These are phyloP conservation scores for Campoplex nolae DNA, from an alignment of 2,888 invertebrate genomes.

Conservation along the genomic window DNA sequence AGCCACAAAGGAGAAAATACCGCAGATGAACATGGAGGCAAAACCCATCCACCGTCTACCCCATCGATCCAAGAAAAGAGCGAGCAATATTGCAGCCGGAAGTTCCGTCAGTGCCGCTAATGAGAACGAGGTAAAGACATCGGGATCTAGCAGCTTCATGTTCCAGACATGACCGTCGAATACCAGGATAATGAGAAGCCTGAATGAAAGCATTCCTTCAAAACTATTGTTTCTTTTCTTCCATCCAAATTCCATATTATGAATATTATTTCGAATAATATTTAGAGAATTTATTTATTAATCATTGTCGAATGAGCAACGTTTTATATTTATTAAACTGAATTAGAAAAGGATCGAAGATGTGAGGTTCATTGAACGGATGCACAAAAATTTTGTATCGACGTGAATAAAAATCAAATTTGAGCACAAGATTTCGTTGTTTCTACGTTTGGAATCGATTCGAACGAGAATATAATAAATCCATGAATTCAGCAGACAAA, in stretches of 20 bases:
- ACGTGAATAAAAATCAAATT: background rate
- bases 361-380: background rate
- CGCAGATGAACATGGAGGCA: constrained; percentile 92
- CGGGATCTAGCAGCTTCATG: constrained; percentile 92
- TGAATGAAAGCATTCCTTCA: constrained; percentile 69
- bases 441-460: background rate
- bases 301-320: too few relatives aligned
- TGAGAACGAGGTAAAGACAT: constrained; percentile 93
- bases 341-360: too few relatives aligned
- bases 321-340: too few relatives aligned
- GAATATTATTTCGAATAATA: background rate
- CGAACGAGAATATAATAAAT: background rate
- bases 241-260: background rate
- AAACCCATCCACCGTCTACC: constrained; percentile 94
- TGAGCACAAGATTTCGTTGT: too few relatives aligned
- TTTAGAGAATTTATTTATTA: background rate
- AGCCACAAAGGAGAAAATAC: constrained; percentile 91
- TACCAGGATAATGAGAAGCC: constrained; percentile 93
- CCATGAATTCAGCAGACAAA: background rate
- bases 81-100: constrained; percentile 93
- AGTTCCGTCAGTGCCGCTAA: constrained; percentile 93
- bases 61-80: constrained; percentile 92
- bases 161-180: constrained; percentile 96
- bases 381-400: background rate
- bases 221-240: background rate